Evolutionary conservation across 2,888 invertebrate genomes (phyloP).

Genomic region (Hyalella azteca): DNA sequence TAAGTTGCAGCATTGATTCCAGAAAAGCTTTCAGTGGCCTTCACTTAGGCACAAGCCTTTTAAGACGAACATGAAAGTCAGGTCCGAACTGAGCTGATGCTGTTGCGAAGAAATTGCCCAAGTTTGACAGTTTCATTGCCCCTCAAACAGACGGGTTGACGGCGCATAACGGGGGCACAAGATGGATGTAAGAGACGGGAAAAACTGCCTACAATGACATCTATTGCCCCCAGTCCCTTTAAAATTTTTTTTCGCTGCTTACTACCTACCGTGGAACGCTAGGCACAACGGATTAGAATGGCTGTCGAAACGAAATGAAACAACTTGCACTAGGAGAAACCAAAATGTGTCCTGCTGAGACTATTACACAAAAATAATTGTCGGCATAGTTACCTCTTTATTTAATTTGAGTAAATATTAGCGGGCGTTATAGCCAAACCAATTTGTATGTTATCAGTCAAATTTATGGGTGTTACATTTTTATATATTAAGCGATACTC

Average conservation of each 20-base stretch:
- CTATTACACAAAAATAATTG: no score
- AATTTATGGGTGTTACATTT: no score
- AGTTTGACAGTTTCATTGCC: conserved; percentile 37
- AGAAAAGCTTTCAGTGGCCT: neutral
- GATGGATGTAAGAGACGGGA: conserved; percentile 9
- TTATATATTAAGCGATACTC: no score
- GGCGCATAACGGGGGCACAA: conserved; percentile 11
- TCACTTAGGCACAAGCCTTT: neutral
- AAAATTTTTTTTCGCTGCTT: neutral
- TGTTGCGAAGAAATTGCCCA: conserved; percentile 36
- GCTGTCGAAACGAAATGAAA: no score
- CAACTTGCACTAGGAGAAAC: no score
- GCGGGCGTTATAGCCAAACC: no score
- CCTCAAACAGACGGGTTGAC: conserved; percentile 34
- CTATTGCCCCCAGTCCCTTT: conserved; percentile 11
- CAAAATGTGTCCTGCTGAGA: no score
- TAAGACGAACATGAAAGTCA: conserved; percentile 13
- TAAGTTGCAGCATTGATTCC: neutral
- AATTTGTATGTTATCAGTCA: no score
- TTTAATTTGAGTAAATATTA: no score
- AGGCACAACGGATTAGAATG: no score
- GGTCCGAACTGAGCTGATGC: conserved; percentile 15
- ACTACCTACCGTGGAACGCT: no score
- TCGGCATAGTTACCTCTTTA: no score
- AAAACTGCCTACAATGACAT: conserved; percentile 31